Evolutionary conservation across 2,113 vertebrate genomes (phyloP), one percentile per base, ranked within the genome.

Genomic region (Tichodroma muraria): DNA sequence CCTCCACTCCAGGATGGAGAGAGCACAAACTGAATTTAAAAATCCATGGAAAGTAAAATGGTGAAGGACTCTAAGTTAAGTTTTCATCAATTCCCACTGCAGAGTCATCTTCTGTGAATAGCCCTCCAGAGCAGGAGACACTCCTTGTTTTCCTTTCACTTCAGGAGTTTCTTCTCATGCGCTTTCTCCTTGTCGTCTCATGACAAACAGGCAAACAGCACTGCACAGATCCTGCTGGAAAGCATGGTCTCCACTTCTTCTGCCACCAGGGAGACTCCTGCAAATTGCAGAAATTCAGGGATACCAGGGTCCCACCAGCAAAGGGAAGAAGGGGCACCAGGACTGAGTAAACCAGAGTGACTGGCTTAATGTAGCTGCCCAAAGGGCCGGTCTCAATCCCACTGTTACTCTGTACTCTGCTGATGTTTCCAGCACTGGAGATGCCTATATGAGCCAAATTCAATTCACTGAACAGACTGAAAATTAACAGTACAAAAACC

Each of bases 391-490:
- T 56, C 44, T 64, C 28, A 18, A 38, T 81, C 33, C 75, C 63
- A 37, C 19, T 75, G 23, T 70, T 73, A 53, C 24, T 59, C 49
- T 27, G 13, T 47, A 40, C 8, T 38, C 54, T 38, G 47, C 16
- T 47, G 38, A 52, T 69, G 30, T 47, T 85, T 72, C 61, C 64
- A 61, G 80, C 87, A 68, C 65, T 35, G 11, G 60, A 66, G 56
- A 23, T 19, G 24, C 38, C 59, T 70, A 53, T 49, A 11, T 4
- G 14, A 92, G 38, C 19, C 44, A 70, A 8, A 7, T 50, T 84
- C 42, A 65, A 68, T 68, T 82, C 85, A 85, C 57, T 85, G 82
- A 91, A 64, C 49, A 52, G n/a, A 71, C 57, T 70, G 53, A 71
- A 92, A 81, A 88, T 45, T 53, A 72, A 69, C 8, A 61, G 23